These are phyloP conservation scores for Colossoma macropomum DNA, from an alignment of 2,113 vertebrate genomes.

Conservation along the genomic window DNA sequence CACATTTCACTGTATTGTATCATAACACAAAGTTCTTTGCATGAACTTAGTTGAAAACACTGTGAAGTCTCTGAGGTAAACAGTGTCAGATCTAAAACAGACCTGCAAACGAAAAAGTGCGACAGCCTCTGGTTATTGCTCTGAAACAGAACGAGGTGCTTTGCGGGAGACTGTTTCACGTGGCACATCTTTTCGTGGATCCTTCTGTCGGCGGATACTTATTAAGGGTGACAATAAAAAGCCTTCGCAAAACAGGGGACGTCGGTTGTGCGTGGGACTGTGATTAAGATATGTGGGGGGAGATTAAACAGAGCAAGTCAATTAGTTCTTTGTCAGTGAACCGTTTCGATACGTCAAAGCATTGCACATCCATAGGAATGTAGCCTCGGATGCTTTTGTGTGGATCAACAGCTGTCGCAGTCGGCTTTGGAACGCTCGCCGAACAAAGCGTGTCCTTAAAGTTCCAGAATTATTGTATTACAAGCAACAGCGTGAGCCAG, in stretches of 20 bases:
- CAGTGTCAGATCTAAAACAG: slow-evolving; percentile 24
- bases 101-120: slow-evolving; percentile 15
- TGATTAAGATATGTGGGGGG: not conserved
- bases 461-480: slow-evolving; percentile 2
- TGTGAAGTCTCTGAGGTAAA: slow-evolving; percentile 9
- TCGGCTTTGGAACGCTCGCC: not conserved
- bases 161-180: not conserved
- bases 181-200: not conserved
- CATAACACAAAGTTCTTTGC: not conserved
- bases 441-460: not conserved
- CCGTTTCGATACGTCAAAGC: not conserved
- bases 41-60: slow-evolving; percentile 1
- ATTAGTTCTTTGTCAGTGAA: not conserved
- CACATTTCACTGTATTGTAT: not conserved
- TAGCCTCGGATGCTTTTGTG: too few relatives aligned
- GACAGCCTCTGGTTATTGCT: slow-evolving; percentile 24
- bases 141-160: slow-evolving; percentile 13
- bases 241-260: not conserved
- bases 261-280: not conserved
- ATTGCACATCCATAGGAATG: not conserved
- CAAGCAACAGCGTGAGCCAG: not conserved
- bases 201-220: slow-evolving; percentile 9
- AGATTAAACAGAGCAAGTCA: not conserved
- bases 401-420: too few relatives aligned
- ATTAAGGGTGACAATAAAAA: slow-evolving; percentile 15